Evolutionary conservation across 2,888 invertebrate species (phyloP).

Genomic region (Peribatodes rhomboidaria): DNA sequence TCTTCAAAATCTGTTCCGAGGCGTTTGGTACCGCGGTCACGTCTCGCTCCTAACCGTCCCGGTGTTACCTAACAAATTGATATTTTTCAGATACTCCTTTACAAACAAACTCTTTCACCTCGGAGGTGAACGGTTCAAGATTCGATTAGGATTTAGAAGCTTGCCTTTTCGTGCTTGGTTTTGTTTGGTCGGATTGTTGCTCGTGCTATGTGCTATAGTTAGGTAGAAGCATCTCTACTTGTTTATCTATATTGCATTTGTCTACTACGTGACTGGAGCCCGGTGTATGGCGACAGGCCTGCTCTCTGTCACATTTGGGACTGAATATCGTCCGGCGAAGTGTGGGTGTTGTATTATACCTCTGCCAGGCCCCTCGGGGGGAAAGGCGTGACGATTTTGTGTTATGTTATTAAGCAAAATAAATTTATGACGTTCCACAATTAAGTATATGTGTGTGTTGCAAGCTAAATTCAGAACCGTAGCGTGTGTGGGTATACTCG

Average conservation of each 20-base stretch:
- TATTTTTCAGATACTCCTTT: conserved; percentile 73
- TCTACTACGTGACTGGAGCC: no score
- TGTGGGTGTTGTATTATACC: no score
- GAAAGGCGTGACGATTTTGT: no score
- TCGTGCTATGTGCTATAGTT: background rate
- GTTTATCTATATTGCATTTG: no score
- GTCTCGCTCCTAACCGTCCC: conserved; percentile 66
- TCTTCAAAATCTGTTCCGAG: conserved; percentile 63
- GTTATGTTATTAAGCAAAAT: no score
- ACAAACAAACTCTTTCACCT: conserved; percentile 61
- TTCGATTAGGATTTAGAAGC: conserved; percentile 47
- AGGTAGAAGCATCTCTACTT: background rate
- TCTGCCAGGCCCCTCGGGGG: no score
- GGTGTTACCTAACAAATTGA: conserved; percentile 77
- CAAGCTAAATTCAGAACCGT: no score
- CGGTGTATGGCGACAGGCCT: no score
- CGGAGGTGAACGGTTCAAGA: conserved; percentile 39
- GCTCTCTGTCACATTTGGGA: no score
- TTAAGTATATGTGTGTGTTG: no score
- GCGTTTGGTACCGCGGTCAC: conserved; percentile 67
- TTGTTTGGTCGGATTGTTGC: conserved; percentile 28
- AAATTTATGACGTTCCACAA: no score
- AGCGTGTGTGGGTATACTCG: background rate
- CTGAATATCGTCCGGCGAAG: no score
- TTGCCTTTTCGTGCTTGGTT: conserved; percentile 34